phyloP scores from a whole-genome alignment of 2,113 vertebrate genomes.

The Callipepla squamata region DNA sequence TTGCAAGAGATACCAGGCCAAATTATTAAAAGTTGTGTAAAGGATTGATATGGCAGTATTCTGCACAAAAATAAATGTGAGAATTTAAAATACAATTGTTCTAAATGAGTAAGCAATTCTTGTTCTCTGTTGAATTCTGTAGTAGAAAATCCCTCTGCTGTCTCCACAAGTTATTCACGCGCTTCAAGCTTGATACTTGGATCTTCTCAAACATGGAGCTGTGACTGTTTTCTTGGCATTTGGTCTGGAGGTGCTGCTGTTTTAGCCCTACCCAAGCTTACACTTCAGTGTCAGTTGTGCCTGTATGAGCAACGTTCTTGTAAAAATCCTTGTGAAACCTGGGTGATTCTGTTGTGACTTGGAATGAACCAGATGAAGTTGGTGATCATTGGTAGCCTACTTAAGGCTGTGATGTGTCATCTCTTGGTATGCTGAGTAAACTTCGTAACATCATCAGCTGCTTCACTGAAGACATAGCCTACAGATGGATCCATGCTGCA shows the following conservation, averaged over 20 bases:
- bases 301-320: not conserved
- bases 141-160: not conserved
- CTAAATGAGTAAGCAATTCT: not conserved
- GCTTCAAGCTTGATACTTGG: not conserved
- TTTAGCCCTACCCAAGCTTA: not conserved
- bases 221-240: not conserved
- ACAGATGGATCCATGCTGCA: not conserved
- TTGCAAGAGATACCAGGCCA: not conserved
- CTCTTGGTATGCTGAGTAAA: not conserved
- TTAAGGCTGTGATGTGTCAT: not conserved
- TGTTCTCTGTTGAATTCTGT: not conserved
- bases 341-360: not conserved
- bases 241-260: not conserved
- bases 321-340: not conserved
- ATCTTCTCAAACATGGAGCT: not conserved
- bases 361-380: not conserved
- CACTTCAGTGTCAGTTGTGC: not conserved
- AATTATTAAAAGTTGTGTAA: not conserved
- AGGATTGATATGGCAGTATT: not conserved
- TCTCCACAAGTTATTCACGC: slow-evolving; percentile 26
- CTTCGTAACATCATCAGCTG: not conserved
- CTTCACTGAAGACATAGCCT: not conserved
- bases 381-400: accelerated
- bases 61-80: not conserved
- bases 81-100: slow-evolving; percentile 19